Evolutionary conservation across 2,888 invertebrate genomes (phyloP).

Genomic region (Spodoptera littoralis): DNA sequence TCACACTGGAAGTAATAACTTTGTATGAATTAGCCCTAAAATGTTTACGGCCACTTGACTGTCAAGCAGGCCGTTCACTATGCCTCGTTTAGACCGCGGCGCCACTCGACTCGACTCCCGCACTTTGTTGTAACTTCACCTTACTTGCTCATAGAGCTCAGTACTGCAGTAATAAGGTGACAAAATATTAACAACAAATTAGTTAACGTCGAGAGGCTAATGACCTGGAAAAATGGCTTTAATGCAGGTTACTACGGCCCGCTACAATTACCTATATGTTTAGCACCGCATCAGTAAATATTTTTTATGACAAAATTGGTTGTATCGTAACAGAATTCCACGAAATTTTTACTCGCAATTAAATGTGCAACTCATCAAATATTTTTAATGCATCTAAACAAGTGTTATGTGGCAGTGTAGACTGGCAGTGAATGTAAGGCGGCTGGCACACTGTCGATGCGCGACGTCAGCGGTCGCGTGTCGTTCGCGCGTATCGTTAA

Average conservation of each 20-base stretch:
- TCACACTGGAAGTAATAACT: slow-evolving; percentile 63
- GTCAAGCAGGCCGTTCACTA: slow-evolving; percentile 44
- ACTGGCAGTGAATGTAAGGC: slow-evolving; percentile 30
- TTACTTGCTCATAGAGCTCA: slow-evolving; percentile 50
- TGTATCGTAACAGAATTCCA: slow-evolving; percentile 13
- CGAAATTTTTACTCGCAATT: slow-evolving; percentile 36
- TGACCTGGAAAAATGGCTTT: too few species aligned
- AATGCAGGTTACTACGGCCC: too few species aligned
- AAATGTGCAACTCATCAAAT: slow-evolving; percentile 46
- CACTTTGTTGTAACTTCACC: slow-evolving; percentile 39
- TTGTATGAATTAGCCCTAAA: slow-evolving; percentile 66
- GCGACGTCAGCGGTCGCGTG: slow-evolving; percentile 50
- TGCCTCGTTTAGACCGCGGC: slow-evolving; percentile 49
- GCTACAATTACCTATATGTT: too few species aligned
- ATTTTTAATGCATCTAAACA: slow-evolving; percentile 47
- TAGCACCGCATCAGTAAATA: slow-evolving; percentile 19
- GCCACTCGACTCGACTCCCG: slow-evolving; percentile 34
- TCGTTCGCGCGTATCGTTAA: slow-evolving; percentile 63
- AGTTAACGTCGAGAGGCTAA: too few species aligned
- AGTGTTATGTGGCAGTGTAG: slow-evolving; percentile 39
- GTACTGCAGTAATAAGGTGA: slow-evolving; percentile 18
- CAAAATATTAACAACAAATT: slow-evolving; percentile 7
- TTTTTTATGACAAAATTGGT: slow-evolving; percentile 21
- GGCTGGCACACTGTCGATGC: slow-evolving; percentile 9
- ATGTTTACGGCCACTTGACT: slow-evolving; percentile 62